A percentile compares a stretch with the other conserved stretches of the same genome.
phyloP scores from a whole-genome alignment of 2,797 vertebrate genomes.

The Micromesistius poutassou region DNA sequence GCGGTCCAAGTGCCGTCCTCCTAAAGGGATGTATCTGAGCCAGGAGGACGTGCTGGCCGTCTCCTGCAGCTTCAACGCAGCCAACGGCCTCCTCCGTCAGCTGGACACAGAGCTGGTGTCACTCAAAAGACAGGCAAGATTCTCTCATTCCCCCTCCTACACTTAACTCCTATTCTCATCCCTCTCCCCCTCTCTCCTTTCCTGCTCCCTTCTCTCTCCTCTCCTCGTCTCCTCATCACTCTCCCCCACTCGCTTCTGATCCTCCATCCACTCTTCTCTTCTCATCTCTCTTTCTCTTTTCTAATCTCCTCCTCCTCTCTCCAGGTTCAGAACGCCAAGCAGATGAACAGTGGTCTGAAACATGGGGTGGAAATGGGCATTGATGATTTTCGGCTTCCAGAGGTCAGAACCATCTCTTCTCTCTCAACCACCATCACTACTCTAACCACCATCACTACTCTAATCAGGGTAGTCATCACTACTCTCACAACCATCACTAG shows the following conservation, averaged over 20 bases:
- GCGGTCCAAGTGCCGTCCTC: conserved; percentile 92
- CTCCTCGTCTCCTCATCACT: no score
- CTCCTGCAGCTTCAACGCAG: conserved; percentile 90
- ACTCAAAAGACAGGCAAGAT: conserved; percentile 91
- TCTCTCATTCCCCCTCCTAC: no score
- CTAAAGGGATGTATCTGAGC: conserved; percentile 97
- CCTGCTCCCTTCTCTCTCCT: no score
- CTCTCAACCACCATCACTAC: neutral
- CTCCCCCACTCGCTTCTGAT: no score
- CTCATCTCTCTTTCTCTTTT: no score
- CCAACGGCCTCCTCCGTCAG: conserved; percentile 91
- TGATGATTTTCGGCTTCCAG: conserved; percentile 87
- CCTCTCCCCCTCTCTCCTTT: no score
- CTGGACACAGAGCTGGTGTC: conserved; percentile 98
- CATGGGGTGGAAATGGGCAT: conserved; percentile 91
- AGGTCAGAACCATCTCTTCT: conserved; percentile 77
- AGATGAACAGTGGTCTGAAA: conserved; percentile 96
- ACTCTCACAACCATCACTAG: conserved; percentile 86
- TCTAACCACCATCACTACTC: neutral
- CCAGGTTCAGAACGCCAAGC: conserved; percentile 98
- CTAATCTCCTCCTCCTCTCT: no score
- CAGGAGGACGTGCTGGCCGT: conserved; percentile 96
- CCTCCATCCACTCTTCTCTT: no score
- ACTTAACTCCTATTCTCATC: no score
- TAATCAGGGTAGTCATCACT: no score